phyloP scores from a whole-genome alignment of 2,797 vertebrate genomes.

The Labeo calbasu region DNA sequence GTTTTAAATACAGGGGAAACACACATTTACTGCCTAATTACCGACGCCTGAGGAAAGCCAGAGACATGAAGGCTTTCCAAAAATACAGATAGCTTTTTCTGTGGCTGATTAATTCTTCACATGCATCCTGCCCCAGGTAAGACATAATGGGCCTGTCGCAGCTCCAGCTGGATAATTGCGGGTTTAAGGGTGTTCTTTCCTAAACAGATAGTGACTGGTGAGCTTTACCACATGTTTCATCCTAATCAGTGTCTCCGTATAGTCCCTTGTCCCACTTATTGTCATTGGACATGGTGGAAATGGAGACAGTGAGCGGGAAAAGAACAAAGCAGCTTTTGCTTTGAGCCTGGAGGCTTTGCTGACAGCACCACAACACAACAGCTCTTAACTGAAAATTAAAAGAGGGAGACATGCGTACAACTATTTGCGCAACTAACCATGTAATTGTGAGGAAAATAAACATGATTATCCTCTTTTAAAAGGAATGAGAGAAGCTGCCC shows the following conservation, averaged over 20 bases:
- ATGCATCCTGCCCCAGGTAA: constrained; percentile 59
- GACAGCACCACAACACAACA: background rate
- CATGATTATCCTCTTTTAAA: background rate
- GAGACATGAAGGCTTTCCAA: constrained; percentile 60
- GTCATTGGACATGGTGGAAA: constrained; percentile 34
- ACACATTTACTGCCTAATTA: constrained; percentile 57
- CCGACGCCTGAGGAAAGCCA: constrained; percentile 50
- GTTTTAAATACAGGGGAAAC: constrained; percentile 52
- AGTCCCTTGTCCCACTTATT: constrained; percentile 44
- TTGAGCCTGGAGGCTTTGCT: constrained; percentile 3
- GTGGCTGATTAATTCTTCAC: constrained; percentile 58
- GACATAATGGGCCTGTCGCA: constrained; percentile 51
- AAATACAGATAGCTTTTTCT: constrained; percentile 57
- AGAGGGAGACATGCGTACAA: constrained; percentile 1
- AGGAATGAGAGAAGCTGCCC: background rate
- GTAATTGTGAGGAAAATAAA: constrained; percentile 7
- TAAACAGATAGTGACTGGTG: constrained; percentile 48
- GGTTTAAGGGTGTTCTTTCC: constrained; percentile 49
- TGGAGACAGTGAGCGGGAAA: background rate
- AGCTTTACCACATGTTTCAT: constrained; percentile 54
- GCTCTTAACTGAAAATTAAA: constrained; percentile 49
- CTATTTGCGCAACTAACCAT: background rate
- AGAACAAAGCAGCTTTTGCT: constrained; percentile 21
- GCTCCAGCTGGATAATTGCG: constrained; percentile 61
- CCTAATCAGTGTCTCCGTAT: constrained; percentile 54